Evolutionary conservation across 2,113 vertebrate species (phyloP).

Genomic region (Eolophus roseicapilla): DNA sequence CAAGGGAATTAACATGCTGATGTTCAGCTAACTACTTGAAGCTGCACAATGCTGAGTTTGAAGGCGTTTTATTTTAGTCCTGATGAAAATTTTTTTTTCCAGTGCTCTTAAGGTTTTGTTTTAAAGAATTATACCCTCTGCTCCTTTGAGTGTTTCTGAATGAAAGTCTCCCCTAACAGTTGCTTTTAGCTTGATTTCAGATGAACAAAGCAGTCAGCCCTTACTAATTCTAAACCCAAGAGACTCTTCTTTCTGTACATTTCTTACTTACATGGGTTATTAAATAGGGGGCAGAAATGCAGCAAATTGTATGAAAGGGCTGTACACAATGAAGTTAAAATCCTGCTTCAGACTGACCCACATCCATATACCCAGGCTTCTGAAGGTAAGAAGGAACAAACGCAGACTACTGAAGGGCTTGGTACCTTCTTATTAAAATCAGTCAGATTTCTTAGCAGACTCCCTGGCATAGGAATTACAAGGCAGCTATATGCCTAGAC

Average conservation of each 20-base stretch:
- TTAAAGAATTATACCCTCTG: background rate
- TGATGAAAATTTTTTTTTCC: background rate
- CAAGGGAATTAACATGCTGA: background rate
- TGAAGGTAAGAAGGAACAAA: background rate
- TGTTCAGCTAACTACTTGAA: background rate
- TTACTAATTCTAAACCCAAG: conserved; percentile 11
- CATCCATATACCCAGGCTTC: background rate
- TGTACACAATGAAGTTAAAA: background rate
- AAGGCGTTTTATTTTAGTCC: background rate
- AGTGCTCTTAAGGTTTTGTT: background rate
- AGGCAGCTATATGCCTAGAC: background rate
- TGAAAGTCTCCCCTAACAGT: background rate
- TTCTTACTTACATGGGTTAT: conserved; percentile 44
- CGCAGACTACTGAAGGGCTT: background rate
- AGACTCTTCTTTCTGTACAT: conserved; percentile 9
- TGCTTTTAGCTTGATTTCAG: conserved; percentile 43
- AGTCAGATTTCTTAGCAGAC: background rate
- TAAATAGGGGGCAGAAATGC: conserved; percentile 39
- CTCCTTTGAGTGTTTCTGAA: background rate
- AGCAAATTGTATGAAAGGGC: background rate
- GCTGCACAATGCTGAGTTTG: background rate
- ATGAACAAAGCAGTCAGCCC: conserved; percentile 33
- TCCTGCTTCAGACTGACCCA: background rate
- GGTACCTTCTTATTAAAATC: background rate
- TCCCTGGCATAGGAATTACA: background rate